Evolutionary conservation across 2,888 invertebrate species (phyloP).

Genomic region (Phyto melanocephala): DNA sequence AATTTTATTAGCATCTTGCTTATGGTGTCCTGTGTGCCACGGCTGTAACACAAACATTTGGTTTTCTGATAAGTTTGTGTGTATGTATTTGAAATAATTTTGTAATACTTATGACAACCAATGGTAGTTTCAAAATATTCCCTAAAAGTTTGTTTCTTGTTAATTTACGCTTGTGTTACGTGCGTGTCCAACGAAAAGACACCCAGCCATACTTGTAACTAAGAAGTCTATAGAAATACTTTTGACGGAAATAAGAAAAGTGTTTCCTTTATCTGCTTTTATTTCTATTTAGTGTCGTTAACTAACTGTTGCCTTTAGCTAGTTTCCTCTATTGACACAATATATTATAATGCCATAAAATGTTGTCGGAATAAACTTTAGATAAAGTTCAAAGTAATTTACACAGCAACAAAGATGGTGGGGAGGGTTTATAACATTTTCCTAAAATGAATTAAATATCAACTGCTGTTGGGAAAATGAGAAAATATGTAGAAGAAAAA

Average conservation of each 20-base stretch:
- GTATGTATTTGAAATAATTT: too few relatives aligned
- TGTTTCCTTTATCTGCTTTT: constrained; percentile 29
- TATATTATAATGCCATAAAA: constrained; percentile 3
- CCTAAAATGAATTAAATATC: not conserved
- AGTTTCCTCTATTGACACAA: constrained; percentile 39
- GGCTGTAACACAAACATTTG: too few relatives aligned
- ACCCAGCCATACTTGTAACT: not conserved
- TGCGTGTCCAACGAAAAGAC: not conserved
- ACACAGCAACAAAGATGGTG: not conserved
- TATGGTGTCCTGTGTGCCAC: too few relatives aligned
- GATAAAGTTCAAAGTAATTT: not conserved
- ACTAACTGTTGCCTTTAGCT: constrained; percentile 37
- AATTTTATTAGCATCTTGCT: too few relatives aligned
- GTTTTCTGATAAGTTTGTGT: too few relatives aligned
- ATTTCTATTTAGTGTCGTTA: not conserved
- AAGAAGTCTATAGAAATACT: not conserved
- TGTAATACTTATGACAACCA: not conserved
- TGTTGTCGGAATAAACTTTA: not conserved
- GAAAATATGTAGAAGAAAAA: too few relatives aligned
- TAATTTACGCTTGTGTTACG: not conserved
- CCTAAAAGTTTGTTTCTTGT: not conserved
- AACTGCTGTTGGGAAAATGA: too few relatives aligned
- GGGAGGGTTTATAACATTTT: not conserved
- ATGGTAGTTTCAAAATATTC: not conserved
- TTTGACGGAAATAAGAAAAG: constrained; percentile 31